These are phyloP conservation scores for Sebastes cheni DNA, from an alignment of 2,797 vertebrate genomes.

Conservation along the genomic window DNA sequence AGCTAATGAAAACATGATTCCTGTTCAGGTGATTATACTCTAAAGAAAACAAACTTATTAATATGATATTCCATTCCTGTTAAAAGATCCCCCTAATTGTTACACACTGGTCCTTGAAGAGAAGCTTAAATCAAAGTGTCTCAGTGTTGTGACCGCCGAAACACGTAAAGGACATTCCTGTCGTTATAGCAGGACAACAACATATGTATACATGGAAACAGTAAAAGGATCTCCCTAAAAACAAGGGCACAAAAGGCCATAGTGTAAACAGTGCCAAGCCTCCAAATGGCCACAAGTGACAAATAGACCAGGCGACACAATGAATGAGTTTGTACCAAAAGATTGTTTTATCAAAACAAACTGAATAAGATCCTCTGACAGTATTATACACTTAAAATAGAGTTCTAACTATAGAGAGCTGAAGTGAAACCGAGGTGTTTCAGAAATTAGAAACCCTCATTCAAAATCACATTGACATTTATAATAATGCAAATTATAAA, in stretches of 20 bases:
- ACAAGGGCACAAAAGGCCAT: not conserved
- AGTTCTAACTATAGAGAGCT: not conserved
- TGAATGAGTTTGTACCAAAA: not conserved
- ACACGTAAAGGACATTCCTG: conserved; percentile 9
- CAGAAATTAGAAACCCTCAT: not conserved
- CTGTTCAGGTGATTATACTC: no score
- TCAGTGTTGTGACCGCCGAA: conserved; percentile 2
- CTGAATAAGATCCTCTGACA: not conserved
- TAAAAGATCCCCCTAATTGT: no score
- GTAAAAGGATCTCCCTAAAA: not conserved
- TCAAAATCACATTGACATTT: not conserved
- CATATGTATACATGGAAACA: not conserved
- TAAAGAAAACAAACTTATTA: no score
- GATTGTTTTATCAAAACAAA: not conserved
- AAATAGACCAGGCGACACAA: not conserved
- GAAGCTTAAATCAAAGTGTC: conserved; percentile 8
- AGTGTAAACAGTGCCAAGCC: not conserved
- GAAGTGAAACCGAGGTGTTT: not conserved
- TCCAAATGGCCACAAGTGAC: not conserved
- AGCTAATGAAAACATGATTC: no score
- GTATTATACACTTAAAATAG: not conserved
- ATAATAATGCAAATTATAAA: not conserved
- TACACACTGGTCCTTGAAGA: not conserved
- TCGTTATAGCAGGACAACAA: not conserved
- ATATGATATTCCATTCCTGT: no score